Evolutionary conservation across 2,113 vertebrate genomes (phyloP).

Genomic region (Pluvianellus socialis): DNA sequence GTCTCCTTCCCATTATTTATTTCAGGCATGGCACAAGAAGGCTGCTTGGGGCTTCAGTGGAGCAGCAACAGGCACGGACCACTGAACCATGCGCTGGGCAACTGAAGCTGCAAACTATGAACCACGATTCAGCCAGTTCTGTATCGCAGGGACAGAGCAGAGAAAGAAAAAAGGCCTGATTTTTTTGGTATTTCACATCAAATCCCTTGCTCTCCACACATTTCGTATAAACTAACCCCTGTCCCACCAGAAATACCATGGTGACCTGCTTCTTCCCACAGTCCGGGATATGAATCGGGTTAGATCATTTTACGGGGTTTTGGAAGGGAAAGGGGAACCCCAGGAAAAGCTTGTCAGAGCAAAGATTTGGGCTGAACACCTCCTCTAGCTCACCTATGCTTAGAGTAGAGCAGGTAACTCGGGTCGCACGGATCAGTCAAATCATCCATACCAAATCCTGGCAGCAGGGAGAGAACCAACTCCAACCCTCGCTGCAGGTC

Average conservation of each 20-base stretch:
- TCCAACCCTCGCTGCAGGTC: background rate
- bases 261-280: background rate
- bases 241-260: background rate
- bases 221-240: background rate
- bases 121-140: background rate
- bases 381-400: background rate
- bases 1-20: background rate
- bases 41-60: background rate
- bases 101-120: background rate
- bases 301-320: background rate
- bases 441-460: background rate
- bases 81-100: rapidly evolving
- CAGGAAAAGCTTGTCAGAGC: background rate
- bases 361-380: background rate
- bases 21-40: background rate
- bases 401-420: background rate
- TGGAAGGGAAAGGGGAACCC: background rate
- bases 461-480: background rate
- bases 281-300: background rate
- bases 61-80: background rate
- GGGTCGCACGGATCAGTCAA: too few species aligned
- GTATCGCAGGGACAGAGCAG: background rate
- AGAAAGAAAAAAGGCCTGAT: too few species aligned
- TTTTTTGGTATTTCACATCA: background rate
- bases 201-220: background rate